phyloP scores from a whole-genome alignment of 1,140 invertebrate genomes.

The Drosophila prosaltans region DNA sequence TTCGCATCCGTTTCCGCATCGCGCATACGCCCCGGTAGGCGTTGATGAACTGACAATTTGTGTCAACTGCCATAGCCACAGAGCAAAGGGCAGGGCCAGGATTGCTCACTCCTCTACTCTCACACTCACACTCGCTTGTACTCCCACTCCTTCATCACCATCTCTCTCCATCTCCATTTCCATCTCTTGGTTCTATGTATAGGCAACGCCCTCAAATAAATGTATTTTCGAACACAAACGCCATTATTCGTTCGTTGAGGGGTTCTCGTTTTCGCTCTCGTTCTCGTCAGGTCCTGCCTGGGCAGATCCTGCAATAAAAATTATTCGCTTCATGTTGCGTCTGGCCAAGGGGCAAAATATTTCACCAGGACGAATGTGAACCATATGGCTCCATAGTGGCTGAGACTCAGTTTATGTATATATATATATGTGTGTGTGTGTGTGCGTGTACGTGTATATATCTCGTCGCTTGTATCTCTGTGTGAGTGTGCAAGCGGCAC shows the following conservation, averaged over 20 bases:
- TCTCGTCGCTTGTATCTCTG: slow-evolving; percentile 20
- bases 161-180: no score
- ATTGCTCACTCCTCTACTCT: background rate
- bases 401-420: slow-evolving; percentile 14
- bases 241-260: slow-evolving; percentile 61
- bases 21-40: slow-evolving; percentile 73
- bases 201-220: slow-evolving; percentile 74
- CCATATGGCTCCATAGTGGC: slow-evolving; percentile 69
- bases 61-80: slow-evolving; percentile 73
- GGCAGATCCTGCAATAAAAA: slow-evolving; percentile 67
- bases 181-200: slow-evolving; percentile 9
- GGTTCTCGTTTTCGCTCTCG: no score
- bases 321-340: slow-evolving; percentile 77
- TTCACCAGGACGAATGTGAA: slow-evolving; percentile 60
- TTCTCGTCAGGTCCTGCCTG: no score
- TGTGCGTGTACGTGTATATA: slow-evolving; percentile 27
- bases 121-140: background rate
- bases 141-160: background rate
- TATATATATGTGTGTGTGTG: slow-evolving; percentile 21
- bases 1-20: slow-evolving; percentile 38
- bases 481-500: slow-evolving; percentile 42
- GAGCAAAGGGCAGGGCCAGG: slow-evolving; percentile 58
- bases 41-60: slow-evolving; percentile 82
- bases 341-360: slow-evolving; percentile 67
- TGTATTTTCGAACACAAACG: slow-evolving; percentile 79